phyloP scores from a whole-genome alignment of 1,140 invertebrate genomes.

The Zelostemma sp. region DNA sequence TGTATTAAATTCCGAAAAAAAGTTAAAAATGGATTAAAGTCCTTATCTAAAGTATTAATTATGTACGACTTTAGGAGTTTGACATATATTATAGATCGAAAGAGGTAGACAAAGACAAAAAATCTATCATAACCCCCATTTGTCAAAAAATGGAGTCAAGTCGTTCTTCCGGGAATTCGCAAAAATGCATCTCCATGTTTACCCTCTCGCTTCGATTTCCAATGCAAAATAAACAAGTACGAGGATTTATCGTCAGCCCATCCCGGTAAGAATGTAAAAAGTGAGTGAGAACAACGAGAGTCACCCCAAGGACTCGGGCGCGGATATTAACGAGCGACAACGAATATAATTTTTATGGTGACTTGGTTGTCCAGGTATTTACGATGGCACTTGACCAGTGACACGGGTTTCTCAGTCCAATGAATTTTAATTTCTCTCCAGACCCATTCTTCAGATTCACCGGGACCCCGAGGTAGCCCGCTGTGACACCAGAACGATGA shows the following conservation, averaged over 20 bases:
- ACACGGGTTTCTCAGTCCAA: constrained; percentile 69
- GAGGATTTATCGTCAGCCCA: constrained; percentile 37
- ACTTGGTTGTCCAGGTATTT: constrained; percentile 64
- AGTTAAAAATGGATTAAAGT: no score
- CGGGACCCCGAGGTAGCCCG: constrained; percentile 56
- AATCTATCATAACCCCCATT: no score
- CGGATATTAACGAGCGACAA: constrained; percentile 52
- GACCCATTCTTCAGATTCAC: constrained; percentile 47
- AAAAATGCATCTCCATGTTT: no score
- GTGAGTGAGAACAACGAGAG: constrained; percentile 46
- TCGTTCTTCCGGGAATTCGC: no score
- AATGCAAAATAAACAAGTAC: constrained; percentile 32
- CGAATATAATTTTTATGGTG: constrained; percentile 65
- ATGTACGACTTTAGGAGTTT: no score
- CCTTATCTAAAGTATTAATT: no score
- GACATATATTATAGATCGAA: no score
- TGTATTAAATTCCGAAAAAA: no score
- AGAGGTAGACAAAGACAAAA: no score
- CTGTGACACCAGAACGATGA: constrained; percentile 68
- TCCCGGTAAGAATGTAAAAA: constrained; percentile 17
- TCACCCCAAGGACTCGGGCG: constrained; percentile 40
- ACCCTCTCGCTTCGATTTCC: no score
- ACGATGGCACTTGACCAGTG: constrained; percentile 68
- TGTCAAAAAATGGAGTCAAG: no score
- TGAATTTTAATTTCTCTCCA: constrained; percentile 69